These are phyloP conservation scores for Struthio camelus DNA, from an alignment of 2,113 vertebrate species.

Conservation along the genomic window DNA sequence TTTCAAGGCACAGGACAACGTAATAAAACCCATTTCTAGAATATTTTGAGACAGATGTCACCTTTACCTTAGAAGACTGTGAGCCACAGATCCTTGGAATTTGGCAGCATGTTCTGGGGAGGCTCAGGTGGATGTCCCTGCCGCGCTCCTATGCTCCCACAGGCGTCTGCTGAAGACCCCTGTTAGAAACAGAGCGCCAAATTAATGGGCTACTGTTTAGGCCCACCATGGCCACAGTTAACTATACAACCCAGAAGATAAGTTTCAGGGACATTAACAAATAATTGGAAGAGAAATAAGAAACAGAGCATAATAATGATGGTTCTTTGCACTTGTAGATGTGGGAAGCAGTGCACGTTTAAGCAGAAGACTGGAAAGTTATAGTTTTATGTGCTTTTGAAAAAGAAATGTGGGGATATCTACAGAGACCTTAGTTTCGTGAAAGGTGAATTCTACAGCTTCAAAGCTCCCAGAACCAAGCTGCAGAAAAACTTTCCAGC, in stretches of 20 bases:
- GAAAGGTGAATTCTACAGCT: background rate
- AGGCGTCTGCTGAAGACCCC: background rate
- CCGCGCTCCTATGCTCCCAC: background rate
- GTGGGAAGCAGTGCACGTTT: background rate
- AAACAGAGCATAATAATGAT: background rate
- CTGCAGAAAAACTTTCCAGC: background rate
- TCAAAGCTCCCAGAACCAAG: background rate
- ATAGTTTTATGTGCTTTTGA: background rate
- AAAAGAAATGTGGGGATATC: background rate
- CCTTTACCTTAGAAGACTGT: background rate
- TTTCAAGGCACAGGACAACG: background rate
- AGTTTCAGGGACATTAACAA: background rate
- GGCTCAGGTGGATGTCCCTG: background rate
- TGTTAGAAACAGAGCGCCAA: background rate
- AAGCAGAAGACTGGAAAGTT: background rate
- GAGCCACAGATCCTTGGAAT: background rate
- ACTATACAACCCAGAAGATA: fast-evolving
- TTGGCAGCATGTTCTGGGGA: background rate
- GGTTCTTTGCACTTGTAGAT: background rate
- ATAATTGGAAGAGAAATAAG: background rate
- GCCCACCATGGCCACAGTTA: background rate
- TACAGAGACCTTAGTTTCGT: background rate
- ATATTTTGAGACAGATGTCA: background rate
- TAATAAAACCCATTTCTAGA: background rate
- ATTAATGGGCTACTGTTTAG: background rate